These are phyloP conservation scores for Petroica traversi DNA, from an alignment of 2,113 vertebrate species.

Conservation along the genomic window DNA sequence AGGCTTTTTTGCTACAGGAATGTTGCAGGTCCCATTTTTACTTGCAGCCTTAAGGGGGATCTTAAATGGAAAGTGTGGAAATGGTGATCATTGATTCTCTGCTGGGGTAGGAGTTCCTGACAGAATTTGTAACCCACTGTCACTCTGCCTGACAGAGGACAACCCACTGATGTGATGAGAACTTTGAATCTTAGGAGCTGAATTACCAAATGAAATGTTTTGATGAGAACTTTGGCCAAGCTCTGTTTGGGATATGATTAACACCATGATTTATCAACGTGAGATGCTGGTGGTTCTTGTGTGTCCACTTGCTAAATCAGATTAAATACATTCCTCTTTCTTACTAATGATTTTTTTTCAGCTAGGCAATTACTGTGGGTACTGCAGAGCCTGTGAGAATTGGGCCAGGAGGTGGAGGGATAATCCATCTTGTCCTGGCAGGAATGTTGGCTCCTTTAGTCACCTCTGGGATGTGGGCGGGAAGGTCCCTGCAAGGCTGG, in stretches of 20 bases:
- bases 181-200: neutral
- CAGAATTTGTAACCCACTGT: neutral
- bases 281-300: neutral
- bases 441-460: neutral
- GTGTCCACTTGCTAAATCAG: neutral
- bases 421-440: neutral
- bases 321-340: neutral
- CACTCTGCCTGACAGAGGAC: neutral
- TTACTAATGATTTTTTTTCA: neutral
- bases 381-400: neutral
- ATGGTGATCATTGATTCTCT: neutral
- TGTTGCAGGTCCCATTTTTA: neutral
- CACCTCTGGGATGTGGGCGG: neutral
- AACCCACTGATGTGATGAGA: neutral
- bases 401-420: neutral
- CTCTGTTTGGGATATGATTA: neutral
- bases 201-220: conserved; percentile 2
- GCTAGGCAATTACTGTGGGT: neutral
- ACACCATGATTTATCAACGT: neutral
- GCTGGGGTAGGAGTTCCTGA: neutral
- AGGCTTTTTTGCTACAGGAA: neutral
- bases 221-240: neutral
- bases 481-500: neutral
- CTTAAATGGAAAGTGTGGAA: neutral
- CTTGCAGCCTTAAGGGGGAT: neutral